phyloP scores from a whole-genome alignment of 1,140 invertebrate species.

The Drosophila melanica region DNA sequence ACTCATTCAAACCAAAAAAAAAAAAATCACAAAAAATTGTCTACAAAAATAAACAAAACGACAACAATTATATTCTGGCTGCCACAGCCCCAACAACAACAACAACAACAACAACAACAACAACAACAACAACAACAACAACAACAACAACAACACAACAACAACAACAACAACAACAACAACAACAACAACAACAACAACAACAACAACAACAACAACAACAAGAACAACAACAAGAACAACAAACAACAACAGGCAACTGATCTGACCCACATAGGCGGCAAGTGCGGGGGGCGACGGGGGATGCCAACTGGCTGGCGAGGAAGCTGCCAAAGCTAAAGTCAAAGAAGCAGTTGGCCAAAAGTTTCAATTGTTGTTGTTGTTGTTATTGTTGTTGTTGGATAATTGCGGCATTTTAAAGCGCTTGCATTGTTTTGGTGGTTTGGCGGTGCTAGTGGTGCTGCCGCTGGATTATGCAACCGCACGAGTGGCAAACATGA shows the following conservation, averaged over 20 bases:
- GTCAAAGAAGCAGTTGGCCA: constrained; percentile 41
- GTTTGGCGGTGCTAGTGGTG: constrained; percentile 11
- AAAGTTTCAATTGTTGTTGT: constrained; percentile 53
- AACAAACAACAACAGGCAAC: constrained; percentile 10
- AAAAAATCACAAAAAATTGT: constrained; percentile 20
- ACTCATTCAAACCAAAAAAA: constrained; percentile 7
- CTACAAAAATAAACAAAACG: constrained; percentile 31
- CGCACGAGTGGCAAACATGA: constrained; percentile 69
- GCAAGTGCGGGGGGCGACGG: background rate
- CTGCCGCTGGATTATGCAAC: constrained; percentile 68
- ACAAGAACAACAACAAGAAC: too few relatives aligned
- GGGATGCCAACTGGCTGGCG: background rate
- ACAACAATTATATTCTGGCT: constrained; percentile 61
- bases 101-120: constrained; percentile 22
- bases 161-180: constrained; percentile 38
- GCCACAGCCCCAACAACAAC: constrained; percentile 28
- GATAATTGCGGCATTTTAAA: constrained; percentile 81
- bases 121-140: constrained; percentile 10
- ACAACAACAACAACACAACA: constrained; percentile 15
- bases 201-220: constrained; percentile 14
- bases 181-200: constrained; percentile 25
- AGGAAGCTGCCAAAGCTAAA: constrained; percentile 10
- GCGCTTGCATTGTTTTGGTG: constrained; percentile 68
- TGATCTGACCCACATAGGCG: constrained; percentile 57
- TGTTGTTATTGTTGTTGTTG: constrained; percentile 55